Conservation (phyloP, 2,113 vertebrate species). For the Ochotona curzoniae region DNA sequence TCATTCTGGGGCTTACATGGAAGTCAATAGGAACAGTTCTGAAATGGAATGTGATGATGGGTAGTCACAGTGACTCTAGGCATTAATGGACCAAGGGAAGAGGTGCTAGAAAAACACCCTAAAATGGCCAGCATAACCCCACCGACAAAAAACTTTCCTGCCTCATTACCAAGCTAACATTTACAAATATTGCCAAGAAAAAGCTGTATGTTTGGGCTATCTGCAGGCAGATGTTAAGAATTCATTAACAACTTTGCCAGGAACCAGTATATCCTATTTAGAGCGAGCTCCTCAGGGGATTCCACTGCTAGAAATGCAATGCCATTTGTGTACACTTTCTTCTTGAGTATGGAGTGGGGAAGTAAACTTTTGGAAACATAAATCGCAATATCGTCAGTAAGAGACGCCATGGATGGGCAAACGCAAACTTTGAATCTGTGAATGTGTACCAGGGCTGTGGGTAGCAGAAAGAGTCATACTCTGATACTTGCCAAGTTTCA, state of each 20-base stretch:
- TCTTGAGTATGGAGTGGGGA: conserved; percentile 3
- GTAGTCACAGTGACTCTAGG: background rate
- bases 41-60: background rate
- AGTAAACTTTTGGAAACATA: conserved; percentile 27
- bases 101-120: background rate
- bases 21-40: background rate
- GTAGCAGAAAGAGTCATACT: conserved; percentile 56
- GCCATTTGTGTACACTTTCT: background rate
- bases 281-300: background rate
- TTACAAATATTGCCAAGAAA: background rate
- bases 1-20: background rate
- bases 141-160: background rate
- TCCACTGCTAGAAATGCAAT: background rate
- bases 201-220: background rate
- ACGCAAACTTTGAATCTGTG: conserved; percentile 49
- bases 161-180: background rate
- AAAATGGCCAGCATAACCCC: background rate
- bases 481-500: conserved; percentile 57
- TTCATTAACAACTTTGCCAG: conserved; percentile 24
- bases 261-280: background rate
- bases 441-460: background rate
- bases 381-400: conserved; percentile 43
- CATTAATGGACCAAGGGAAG: background rate
- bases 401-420: background rate
- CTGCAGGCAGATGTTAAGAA: background rate